Evolutionary conservation across 2,113 vertebrate genomes (phyloP).

Genomic region (Polyodon spathula): DNA sequence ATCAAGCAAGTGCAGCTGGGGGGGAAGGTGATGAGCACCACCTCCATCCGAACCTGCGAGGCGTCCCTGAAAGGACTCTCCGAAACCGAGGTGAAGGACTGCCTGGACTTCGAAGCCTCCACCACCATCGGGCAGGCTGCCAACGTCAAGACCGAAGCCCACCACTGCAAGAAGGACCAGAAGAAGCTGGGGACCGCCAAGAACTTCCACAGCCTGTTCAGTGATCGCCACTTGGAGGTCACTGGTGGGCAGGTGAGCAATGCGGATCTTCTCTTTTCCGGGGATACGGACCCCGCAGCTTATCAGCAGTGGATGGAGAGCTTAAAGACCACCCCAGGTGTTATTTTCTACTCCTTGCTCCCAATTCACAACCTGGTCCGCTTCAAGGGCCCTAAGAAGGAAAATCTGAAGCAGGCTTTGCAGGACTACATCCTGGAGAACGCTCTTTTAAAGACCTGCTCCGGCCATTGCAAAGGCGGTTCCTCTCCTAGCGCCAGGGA

Average conservation of each 20-base stretch:
- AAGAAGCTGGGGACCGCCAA: conserved; percentile 37
- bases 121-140: conserved; percentile 43
- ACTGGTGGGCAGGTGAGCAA: conserved; percentile 54
- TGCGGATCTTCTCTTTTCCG: conserved; percentile 45
- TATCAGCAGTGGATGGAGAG: conserved; percentile 57
- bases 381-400: conserved; percentile 34
- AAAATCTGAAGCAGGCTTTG: neutral
- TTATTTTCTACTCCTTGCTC: conserved; percentile 53
- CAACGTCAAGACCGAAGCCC: conserved; percentile 44
- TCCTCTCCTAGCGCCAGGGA: conserved; percentile 31
- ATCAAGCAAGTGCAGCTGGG: conserved; percentile 61
- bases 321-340: conserved; percentile 48
- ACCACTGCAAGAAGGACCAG: conserved; percentile 35
- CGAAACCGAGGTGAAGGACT: conserved; percentile 51
- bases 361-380: conserved; percentile 52
- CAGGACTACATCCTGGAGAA: conserved; percentile 42
- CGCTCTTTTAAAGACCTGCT: conserved; percentile 40
- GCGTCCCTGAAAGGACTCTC: conserved; percentile 52
- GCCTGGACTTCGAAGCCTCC: conserved; percentile 53
- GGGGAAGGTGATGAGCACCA: conserved; percentile 53
- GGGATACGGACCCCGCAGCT: conserved; percentile 37
- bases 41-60: conserved; percentile 59
- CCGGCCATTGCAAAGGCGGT: conserved; percentile 21
- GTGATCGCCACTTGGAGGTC: conserved; percentile 53
- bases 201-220: conserved; percentile 54